phyloP scores from a whole-genome alignment of 2,797 vertebrate species.

The Dermochelys coriacea region DNA sequence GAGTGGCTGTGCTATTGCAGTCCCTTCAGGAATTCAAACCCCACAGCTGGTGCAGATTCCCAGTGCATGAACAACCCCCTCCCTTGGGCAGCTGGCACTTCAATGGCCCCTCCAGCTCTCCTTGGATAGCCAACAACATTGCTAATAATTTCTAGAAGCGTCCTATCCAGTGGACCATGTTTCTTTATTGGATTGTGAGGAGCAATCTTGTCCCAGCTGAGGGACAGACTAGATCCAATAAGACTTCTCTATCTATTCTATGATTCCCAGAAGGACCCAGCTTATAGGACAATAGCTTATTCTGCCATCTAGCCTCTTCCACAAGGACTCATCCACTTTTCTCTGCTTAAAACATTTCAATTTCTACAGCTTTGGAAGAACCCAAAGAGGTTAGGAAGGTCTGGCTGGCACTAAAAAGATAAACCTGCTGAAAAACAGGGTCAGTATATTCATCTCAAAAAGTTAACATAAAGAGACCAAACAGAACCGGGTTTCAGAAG shows the following conservation, averaged over 20 bases:
- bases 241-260: neutral
- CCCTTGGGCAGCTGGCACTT: neutral
- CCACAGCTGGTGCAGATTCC: neutral
- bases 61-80: neutral
- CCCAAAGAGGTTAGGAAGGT: neutral
- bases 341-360: neutral
- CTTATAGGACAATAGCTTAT: neutral
- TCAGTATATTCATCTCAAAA: neutral
- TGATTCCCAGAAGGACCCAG: neutral
- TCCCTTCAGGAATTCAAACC: neutral
- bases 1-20: neutral
- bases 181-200: neutral
- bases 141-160: neutral
- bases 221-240: neutral
- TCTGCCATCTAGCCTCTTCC: neutral
- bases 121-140: neutral
- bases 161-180: neutral
- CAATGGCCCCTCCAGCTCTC: neutral
- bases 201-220: neutral
- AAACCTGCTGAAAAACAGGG: neutral
- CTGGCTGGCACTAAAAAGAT: neutral
- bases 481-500: neutral
- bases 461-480: neutral
- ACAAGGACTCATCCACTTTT: neutral
- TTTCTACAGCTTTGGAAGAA: neutral